Conservation (phyloP, 2,113 vertebrate genomes). For the Uropsilus gracilis region DNA sequence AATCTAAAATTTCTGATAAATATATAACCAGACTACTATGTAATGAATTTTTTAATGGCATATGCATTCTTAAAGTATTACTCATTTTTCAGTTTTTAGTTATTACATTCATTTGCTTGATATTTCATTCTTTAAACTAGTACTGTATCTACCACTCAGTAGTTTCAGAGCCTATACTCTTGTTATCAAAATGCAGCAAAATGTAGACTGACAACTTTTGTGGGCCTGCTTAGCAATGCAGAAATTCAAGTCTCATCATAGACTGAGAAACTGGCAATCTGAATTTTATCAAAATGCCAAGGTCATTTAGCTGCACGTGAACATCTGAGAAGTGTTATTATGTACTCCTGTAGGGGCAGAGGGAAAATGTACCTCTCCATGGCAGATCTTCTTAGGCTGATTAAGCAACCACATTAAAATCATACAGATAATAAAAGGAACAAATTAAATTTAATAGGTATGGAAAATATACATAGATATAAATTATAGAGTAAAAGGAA, state of each 20-base stretch:
- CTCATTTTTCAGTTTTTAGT: neutral
- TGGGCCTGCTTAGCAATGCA: neutral
- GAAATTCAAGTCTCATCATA: neutral
- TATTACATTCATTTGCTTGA: neutral
- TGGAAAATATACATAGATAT: neutral
- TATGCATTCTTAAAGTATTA: neutral
- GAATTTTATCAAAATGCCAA: neutral
- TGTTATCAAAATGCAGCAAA: neutral
- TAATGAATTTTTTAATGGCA: neutral
- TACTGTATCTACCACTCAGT: neutral
- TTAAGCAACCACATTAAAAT: neutral
- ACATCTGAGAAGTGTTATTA: neutral
- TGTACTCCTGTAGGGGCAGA: neutral
- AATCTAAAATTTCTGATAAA: constrained; percentile 1
- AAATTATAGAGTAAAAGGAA: neutral
- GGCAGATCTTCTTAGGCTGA: too few species aligned
- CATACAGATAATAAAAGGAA: neutral
- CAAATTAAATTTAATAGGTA: neutral
- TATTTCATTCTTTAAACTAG: constrained; percentile 14
- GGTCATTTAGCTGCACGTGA: neutral
- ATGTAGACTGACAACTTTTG: neutral
- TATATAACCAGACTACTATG: neutral
- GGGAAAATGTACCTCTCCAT: too few species aligned
- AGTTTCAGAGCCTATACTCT: too few species aligned
- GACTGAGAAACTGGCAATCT: neutral